phyloP scores from a whole-genome alignment of 2,797 vertebrate genomes.

The Triplophysa bombifrons region DNA sequence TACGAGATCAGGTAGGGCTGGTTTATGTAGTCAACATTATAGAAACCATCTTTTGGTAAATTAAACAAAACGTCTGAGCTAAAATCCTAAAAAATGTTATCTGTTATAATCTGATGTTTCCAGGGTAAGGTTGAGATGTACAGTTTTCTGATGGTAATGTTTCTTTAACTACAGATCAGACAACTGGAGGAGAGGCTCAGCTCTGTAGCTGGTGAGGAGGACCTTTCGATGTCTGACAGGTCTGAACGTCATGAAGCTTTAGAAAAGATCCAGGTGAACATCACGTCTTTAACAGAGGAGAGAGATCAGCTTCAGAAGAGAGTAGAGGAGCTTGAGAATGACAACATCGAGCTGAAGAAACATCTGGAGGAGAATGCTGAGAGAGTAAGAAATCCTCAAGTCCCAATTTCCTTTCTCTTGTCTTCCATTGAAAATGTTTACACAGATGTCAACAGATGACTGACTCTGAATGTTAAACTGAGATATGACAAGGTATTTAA shows the following conservation, averaged over 20 bases:
- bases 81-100: background rate
- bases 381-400: slow-evolving; percentile 21
- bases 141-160: background rate
- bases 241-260: slow-evolving; percentile 1
- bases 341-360: slow-evolving; percentile 23
- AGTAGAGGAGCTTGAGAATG: slow-evolving; percentile 26
- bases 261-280: slow-evolving; percentile 57
- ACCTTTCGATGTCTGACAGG: slow-evolving; percentile 40
- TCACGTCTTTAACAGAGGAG: slow-evolving; percentile 56
- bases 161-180: slow-evolving; percentile 42
- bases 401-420: background rate
- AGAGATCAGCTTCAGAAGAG: slow-evolving; percentile 47
- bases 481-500: too few species aligned
- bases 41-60: background rate
- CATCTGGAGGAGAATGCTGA: slow-evolving; percentile 46
- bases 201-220: slow-evolving; percentile 34
- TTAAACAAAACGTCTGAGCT: background rate
- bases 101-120: background rate
- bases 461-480: background rate
- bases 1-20: slow-evolving; percentile 31
- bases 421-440: background rate
- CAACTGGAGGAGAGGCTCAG: slow-evolving; percentile 53
- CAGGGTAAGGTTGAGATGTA: background rate
- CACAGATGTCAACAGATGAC: background rate
- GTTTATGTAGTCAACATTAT: background rate